Percentiles rank a stretch among this genome's conserved stretches.
These are phyloP conservation scores for Otocyon megalotis DNA, from an alignment of 2,113 vertebrate genomes.

Conservation along the genomic window DNA sequence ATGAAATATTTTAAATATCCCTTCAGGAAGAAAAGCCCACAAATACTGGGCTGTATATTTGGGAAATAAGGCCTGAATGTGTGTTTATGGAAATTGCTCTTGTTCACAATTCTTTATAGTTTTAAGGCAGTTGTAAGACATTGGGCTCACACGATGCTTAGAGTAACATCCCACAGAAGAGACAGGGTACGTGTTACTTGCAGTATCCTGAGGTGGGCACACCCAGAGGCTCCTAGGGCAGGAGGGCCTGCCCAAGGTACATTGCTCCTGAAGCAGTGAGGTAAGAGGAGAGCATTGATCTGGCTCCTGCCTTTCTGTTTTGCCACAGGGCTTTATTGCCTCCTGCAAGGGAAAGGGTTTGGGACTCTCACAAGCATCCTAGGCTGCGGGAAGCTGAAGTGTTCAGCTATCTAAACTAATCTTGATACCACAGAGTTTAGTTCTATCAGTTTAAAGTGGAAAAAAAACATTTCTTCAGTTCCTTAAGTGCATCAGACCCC, in stretches of 20 bases:
- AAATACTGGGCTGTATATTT: neutral
- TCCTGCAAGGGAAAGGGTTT: neutral
- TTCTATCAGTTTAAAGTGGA: constrained; percentile 2
- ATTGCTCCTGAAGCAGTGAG: neutral
- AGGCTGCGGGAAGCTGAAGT: neutral
- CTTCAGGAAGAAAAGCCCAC: constrained; percentile 17
- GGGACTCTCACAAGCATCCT: neutral
- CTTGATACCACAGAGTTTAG: constrained; percentile 17
- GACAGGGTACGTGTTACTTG: neutral
- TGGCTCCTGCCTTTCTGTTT: neutral
- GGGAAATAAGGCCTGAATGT: neutral
- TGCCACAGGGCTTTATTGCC: neutral
- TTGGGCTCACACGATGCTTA: neutral
- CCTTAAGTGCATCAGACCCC: neutral
- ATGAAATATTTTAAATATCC: constrained; percentile 29
- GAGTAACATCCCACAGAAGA: neutral
- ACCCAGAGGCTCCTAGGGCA: neutral
- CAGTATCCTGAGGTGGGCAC: neutral
- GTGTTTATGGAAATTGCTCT: neutral
- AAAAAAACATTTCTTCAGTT: neutral
- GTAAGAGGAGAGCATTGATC: neutral
- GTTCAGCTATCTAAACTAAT: neutral
- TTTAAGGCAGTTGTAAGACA: neutral
- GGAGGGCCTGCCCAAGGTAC: neutral
- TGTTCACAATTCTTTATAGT: neutral